Conservation (phyloP, 2,888 invertebrate genomes). For the Polymixis flavicincta region DNA sequence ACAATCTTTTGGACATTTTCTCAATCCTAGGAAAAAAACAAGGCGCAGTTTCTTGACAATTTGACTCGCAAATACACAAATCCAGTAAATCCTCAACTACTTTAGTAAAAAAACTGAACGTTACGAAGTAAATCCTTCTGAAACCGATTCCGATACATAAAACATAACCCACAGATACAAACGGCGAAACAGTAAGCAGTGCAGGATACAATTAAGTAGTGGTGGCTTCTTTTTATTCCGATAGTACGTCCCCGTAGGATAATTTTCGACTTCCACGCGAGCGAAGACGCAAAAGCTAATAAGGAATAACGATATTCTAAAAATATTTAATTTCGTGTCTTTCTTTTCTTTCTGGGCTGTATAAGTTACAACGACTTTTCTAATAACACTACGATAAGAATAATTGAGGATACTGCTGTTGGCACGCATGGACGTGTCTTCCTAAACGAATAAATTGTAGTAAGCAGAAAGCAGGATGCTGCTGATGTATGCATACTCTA, state of each 20-base stretch:
- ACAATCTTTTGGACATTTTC: background rate
- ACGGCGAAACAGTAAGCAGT: background rate
- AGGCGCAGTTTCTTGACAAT: background rate
- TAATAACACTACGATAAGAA: background rate
- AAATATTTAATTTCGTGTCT: too few relatives aligned
- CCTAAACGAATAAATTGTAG: too few relatives aligned
- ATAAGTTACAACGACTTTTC: background rate
- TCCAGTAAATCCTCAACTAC: slow-evolving; percentile 7
- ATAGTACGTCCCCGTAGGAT: too few relatives aligned
- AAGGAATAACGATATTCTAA: too few relatives aligned
- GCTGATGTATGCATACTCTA: too few relatives aligned
- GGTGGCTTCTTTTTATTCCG: too few relatives aligned
- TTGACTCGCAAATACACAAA: slow-evolving; percentile 22
- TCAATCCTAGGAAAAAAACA: background rate
- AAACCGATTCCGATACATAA: slow-evolving; percentile 35
- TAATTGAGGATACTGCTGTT: background rate
- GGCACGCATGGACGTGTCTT: background rate
- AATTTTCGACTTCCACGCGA: too few relatives aligned
- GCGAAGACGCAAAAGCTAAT: too few relatives aligned
- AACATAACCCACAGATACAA: slow-evolving; percentile 21
- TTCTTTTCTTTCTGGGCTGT: background rate
- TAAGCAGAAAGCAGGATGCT: background rate
- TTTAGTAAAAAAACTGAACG: slow-evolving; percentile 9
- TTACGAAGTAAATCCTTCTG: slow-evolving; percentile 16
- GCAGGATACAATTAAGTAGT: background rate